Conservation (phyloP, 1,140 invertebrate genomes). For the Teleogryllus occipitalis region DNA sequence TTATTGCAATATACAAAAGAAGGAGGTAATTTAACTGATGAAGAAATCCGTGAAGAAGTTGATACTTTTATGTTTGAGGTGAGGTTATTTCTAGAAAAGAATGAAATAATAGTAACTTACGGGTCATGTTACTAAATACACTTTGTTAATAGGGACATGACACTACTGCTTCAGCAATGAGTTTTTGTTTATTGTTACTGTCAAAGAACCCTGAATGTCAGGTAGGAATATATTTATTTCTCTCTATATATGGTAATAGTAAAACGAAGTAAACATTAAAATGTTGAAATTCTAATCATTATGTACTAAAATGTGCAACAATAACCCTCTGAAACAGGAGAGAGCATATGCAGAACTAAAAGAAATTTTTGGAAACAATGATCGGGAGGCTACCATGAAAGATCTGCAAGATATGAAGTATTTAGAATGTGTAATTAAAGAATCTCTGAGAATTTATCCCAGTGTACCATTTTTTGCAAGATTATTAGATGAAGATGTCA, state of each 20-base stretch:
- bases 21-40: conserved; percentile 28
- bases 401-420: conserved; percentile 55
- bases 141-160: background rate
- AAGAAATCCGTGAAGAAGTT: conserved; percentile 44
- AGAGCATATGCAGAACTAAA: conserved; percentile 17
- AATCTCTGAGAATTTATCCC: conserved; percentile 56
- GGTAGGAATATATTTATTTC: background rate
- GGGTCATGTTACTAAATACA: too few relatives aligned
- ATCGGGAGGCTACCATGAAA: conserved; percentile 33
- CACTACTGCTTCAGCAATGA: conserved; percentile 8
- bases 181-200: conserved; percentile 2
- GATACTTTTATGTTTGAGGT: conserved; percentile 55
- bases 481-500: conserved; percentile 36
- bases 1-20: conserved; percentile 43
- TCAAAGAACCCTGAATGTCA: background rate
- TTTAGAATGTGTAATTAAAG: conserved; percentile 62
- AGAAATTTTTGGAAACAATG: conserved; percentile 24
- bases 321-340: background rate
- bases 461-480: conserved; percentile 49
- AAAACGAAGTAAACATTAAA: background rate
- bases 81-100: conserved; percentile 22
- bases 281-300: too few relatives aligned
- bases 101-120: too few relatives aligned
- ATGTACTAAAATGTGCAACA: background rate
- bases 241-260: background rate